These are phyloP conservation scores for Lepidochrysops patricia DNA, from an alignment of 2,888 invertebrate species.

Conservation along the genomic window DNA sequence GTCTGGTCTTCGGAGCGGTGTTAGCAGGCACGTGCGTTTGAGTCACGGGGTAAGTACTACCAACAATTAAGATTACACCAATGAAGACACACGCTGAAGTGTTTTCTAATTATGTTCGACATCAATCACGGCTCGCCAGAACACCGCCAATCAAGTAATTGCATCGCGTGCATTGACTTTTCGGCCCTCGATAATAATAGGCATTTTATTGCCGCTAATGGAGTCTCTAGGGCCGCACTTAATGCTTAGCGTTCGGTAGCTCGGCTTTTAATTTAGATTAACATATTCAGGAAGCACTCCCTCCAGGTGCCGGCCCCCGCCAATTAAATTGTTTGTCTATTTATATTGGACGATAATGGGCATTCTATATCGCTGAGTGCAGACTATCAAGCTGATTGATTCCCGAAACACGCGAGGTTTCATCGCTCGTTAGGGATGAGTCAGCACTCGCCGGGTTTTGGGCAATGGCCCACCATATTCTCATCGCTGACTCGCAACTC, in stretches of 20 bases:
- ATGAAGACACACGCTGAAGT: constrained; percentile 73
- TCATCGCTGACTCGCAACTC: too few relatives aligned
- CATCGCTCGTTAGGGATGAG: constrained; percentile 14
- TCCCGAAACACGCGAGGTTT: constrained; percentile 48
- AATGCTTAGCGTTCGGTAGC: constrained; percentile 57
- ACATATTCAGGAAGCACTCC: constrained; percentile 55
- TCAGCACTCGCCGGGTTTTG: too few relatives aligned
- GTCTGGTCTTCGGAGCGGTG: neutral
- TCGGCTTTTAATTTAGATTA: constrained; percentile 66
- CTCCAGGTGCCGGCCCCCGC: constrained; percentile 39
- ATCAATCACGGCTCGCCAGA: constrained; percentile 70
- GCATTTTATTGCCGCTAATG: constrained; percentile 73
- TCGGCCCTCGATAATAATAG: constrained; percentile 73
- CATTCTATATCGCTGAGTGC: constrained; percentile 57
- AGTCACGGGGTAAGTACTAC: constrained; percentile 68
- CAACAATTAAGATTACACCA: constrained; percentile 67
- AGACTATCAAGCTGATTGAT: constrained; percentile 57
- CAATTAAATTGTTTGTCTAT: constrained; percentile 55
- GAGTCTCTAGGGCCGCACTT: constrained; percentile 71
- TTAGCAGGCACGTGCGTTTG: constrained; percentile 53
- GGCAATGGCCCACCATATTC: too few relatives aligned
- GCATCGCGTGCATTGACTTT: constrained; percentile 74
- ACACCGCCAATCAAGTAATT: constrained; percentile 74
- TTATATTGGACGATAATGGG: constrained; percentile 48
- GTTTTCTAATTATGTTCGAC: constrained; percentile 73